Conservation (phyloP, 2,797 vertebrate species). For the Notamacropus eugenii region DNA sequence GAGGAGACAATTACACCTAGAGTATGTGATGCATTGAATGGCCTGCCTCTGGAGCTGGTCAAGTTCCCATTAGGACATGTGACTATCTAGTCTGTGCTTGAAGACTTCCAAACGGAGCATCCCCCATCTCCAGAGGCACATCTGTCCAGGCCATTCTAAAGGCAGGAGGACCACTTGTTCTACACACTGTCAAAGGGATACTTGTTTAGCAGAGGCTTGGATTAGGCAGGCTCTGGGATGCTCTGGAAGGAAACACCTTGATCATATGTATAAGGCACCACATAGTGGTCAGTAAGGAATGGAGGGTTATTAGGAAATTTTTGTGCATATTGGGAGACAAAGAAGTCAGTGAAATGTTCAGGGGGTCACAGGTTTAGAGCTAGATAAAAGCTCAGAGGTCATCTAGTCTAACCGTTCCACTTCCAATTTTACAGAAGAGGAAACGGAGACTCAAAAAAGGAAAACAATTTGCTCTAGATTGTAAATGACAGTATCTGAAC, state of each 20-base stretch:
- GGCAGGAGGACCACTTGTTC: background rate
- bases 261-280: background rate
- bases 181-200: background rate
- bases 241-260: background rate
- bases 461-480: background rate
- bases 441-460: background rate
- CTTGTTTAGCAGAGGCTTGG: background rate
- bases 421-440: background rate
- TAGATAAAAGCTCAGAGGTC: background rate
- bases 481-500: background rate
- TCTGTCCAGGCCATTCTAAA: background rate
- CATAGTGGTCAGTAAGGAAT: background rate
- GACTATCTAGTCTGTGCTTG: background rate
- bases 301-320: background rate
- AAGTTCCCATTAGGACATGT: background rate
- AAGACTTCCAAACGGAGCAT: background rate
- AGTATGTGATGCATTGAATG: background rate
- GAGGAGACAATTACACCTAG: background rate
- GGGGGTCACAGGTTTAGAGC: background rate
- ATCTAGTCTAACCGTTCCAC: background rate
- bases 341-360: background rate
- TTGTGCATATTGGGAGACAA: background rate
- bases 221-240: background rate
- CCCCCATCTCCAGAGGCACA: background rate
- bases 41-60: background rate